Evolutionary conservation across 2,113 vertebrate genomes (phyloP), one percentile per base, ranked within the genome.

Genomic region (Podocnemis expansa): DNA sequence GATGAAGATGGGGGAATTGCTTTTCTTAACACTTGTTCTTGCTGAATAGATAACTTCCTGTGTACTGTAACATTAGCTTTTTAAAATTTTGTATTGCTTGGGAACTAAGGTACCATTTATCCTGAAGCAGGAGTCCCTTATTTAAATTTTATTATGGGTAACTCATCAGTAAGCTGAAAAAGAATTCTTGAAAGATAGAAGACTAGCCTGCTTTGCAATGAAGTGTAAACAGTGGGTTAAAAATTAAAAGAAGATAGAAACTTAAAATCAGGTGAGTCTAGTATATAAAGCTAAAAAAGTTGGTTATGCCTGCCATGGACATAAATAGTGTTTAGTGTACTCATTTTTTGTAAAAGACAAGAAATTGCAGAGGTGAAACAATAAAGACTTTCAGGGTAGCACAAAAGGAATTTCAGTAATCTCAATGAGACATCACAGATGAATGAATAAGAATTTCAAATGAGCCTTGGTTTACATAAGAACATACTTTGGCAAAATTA

Each of bases 391-490:
- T 51, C 81, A 70, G 63, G 63, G 34, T 70, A 38, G 84, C 58
- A 84, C 82, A 29, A 94, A 96, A 76, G 2, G 47, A 87, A 29
- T 84, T 93, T 96, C 43, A 76, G 34, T 70, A 88, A 88, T 88
- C 88, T n/a, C 24, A 29, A 8, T 95, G 92, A 96, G 88, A 88
- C 86, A 94, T 94, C 88, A 81, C 0, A 0, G 88, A 96, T 89
- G 89, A 95, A 96, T 95, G 91, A 96, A 90, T 91, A 56, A 60
- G 38, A 91, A 56, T 93, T 96, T 95, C 92, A 91, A 91, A 97
- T 95, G 43, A 93, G 38, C 70, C 80, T 63, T 75, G 22, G 84
- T 91, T 97, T 90, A 96, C 96, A 97, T 90, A 95, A 96, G 25
- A 96, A 87, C 91, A 94, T 90, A 70, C 49, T 96, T 95, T 92